Conservation (phyloP, 1,140 invertebrate genomes). For the Harlomillsia oculata region DNA sequence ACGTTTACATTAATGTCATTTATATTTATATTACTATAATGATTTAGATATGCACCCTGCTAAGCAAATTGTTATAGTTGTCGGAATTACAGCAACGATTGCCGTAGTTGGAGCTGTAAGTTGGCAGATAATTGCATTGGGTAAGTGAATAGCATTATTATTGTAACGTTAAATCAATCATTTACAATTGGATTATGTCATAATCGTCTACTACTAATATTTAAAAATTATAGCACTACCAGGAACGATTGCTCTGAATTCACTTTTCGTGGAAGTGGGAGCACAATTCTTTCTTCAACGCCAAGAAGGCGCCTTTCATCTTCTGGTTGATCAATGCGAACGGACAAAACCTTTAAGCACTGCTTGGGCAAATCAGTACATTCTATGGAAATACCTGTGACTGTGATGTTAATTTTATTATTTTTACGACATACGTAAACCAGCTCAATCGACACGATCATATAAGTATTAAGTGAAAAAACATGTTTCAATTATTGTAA, state of each 20-base stretch:
- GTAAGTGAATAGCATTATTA: not conserved
- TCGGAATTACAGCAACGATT: not conserved
- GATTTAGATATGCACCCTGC: slow-evolving; percentile 9
- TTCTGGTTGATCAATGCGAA: slow-evolving; percentile 4
- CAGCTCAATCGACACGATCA: too few relatives aligned
- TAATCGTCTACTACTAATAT: not conserved
- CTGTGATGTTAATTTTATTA: not conserved
- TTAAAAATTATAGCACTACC: slow-evolving; percentile 5
- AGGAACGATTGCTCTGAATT: not conserved
- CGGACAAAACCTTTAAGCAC: slow-evolving; percentile 11
- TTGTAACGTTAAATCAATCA: not conserved
- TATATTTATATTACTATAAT: too few relatives aligned
- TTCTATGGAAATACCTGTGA: slow-evolving; percentile 20
- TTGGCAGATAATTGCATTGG: not conserved
- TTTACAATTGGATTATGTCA: not conserved
- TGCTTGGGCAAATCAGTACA: slow-evolving; percentile 23
- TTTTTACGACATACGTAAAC: too few relatives aligned
- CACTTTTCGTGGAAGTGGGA: slow-evolving; percentile 11
- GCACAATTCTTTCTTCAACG: slow-evolving; percentile 14
- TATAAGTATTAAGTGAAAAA: too few relatives aligned
- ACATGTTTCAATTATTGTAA: too few relatives aligned
- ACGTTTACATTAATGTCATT: too few relatives aligned
- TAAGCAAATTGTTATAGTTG: not conserved
- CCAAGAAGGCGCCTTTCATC: slow-evolving; percentile 13
- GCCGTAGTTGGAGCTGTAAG: slow-evolving; percentile 1